Conservation (phyloP, 2,797 vertebrate genomes). For the Eulemur albifrons region DNA sequence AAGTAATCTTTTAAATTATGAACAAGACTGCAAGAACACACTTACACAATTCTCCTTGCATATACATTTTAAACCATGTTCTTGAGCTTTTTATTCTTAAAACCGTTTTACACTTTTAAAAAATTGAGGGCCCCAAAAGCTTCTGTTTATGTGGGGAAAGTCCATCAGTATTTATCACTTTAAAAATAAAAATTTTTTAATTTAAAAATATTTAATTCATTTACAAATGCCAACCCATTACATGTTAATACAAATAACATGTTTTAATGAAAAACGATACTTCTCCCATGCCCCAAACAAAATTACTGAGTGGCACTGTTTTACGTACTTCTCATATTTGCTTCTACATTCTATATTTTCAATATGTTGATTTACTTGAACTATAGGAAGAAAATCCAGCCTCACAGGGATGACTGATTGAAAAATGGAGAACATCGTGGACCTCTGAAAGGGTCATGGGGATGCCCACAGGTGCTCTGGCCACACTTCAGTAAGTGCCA, state of each 20-base stretch:
- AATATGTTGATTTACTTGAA: neutral
- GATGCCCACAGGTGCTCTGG: neutral
- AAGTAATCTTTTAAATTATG: neutral
- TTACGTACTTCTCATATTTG: neutral
- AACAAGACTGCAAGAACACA: neutral
- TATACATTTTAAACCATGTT: neutral
- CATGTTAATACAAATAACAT: neutral
- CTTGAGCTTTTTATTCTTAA: neutral
- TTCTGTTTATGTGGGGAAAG: neutral
- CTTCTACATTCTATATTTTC: neutral
- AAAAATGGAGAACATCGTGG: neutral
- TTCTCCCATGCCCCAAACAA: neutral
- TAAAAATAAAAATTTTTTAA: neutral
- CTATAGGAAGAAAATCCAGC: neutral
- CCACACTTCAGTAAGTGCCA: neutral
- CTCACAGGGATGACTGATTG: neutral
- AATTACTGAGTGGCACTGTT: neutral
- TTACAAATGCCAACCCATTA: neutral
- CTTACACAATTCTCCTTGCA: neutral
- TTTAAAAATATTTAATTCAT: neutral
- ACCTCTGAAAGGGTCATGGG: neutral
- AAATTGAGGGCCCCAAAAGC: neutral
- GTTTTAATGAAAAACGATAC: neutral
- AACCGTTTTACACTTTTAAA: neutral
- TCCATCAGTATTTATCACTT: neutral